These are phyloP conservation scores for Parapristionchus giblindavisi DNA, from an alignment of 2,888 invertebrate species.

Conservation along the genomic window DNA sequence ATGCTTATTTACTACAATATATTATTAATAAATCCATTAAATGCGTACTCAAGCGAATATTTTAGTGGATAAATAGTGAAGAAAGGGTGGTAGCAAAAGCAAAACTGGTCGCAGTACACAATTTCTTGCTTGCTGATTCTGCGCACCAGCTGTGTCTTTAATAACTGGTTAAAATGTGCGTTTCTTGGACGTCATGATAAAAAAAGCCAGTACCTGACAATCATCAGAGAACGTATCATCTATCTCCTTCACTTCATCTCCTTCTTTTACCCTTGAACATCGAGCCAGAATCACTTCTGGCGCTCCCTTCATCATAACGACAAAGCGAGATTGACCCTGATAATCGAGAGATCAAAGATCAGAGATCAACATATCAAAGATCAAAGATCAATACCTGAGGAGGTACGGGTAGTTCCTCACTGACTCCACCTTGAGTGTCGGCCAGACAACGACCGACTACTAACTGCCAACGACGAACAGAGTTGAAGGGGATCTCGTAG, in stretches of 20 bases:
- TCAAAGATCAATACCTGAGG: not conserved
- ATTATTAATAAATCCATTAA: no score
- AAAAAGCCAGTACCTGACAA: conserved; percentile 55
- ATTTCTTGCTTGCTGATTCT: no score
- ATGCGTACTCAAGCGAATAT: no score
- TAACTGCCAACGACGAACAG: conserved; percentile 64
- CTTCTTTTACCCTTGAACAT: conserved; percentile 51
- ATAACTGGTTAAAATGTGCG: no score
- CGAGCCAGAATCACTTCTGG: conserved; percentile 65
- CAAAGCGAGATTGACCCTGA: conserved; percentile 53
- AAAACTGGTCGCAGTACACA: no score
- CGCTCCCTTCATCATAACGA: conserved; percentile 68
- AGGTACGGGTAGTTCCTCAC: conserved; percentile 36
- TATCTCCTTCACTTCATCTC: conserved; percentile 57
- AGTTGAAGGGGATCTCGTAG: conserved; percentile 68
- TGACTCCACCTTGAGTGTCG: conserved; percentile 39
- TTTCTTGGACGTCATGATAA: no score
- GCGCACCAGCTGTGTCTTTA: no score
- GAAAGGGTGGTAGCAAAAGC: no score
- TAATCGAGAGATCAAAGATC: no score
- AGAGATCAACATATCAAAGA: no score
- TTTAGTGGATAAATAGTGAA: no score
- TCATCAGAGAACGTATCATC: conserved; percentile 58
- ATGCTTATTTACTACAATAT: not conserved
- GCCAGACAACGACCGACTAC: conserved; percentile 61